Evolutionary conservation across 2,888 invertebrate genomes (phyloP).

Genomic region (Pyrochroa serraticornis): DNA sequence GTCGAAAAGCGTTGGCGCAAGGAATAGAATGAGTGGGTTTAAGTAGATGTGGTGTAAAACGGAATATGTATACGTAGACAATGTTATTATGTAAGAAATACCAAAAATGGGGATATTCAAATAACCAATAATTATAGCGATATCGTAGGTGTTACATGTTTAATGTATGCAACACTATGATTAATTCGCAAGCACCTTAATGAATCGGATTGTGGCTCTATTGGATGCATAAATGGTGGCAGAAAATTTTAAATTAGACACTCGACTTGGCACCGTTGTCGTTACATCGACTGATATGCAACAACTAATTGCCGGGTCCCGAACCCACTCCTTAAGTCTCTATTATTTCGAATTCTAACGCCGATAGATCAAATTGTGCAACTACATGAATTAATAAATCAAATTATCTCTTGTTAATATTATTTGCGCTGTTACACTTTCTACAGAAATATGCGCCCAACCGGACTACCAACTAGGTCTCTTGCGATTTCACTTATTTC

Average conservation of each 20-base stretch:
- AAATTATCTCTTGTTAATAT: conserved; percentile 10
- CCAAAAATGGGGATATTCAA: conserved; percentile 48
- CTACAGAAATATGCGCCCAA: conserved; percentile 7
- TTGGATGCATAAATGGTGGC: conserved; percentile 21
- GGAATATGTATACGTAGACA: conserved; percentile 36
- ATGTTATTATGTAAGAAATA: conserved; percentile 43
- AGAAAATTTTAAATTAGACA: conserved; percentile 25
- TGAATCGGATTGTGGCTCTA: conserved; percentile 22
- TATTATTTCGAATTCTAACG: conserved; percentile 11
- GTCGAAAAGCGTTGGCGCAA: conserved; percentile 25
- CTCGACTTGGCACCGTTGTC: not conserved
- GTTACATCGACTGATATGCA: too few species aligned
- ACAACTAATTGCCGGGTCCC: too few species aligned
- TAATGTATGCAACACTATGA: conserved; percentile 29
- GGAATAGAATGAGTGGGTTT: conserved; percentile 21
- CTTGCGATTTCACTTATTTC: too few species aligned
- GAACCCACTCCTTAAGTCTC: too few species aligned
- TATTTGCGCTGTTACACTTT: conserved; percentile 10
- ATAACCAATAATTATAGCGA: conserved; percentile 40
- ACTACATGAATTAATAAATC: conserved; percentile 22
- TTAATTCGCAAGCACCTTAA: conserved; percentile 26
- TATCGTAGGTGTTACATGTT: conserved; percentile 33
- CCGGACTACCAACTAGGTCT: too few species aligned
- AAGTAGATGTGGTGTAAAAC: conserved; percentile 31
- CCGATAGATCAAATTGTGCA: conserved; percentile 27